Evolutionary conservation across 1,140 invertebrate genomes (phyloP).

Genomic region (Eumeta japonica): DNA sequence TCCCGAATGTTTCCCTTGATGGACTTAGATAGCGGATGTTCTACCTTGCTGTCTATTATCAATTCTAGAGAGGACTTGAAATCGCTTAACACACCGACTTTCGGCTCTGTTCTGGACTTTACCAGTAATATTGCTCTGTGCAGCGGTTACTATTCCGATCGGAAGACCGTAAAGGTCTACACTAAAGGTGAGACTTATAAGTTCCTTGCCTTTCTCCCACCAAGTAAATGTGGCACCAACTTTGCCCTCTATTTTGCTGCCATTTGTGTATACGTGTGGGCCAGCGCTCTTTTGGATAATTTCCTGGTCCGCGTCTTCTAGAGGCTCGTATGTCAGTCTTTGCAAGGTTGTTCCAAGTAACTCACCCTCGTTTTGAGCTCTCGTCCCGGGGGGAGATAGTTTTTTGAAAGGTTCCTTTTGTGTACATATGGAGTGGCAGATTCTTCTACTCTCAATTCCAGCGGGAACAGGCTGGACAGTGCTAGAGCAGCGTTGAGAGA

Average conservation of each 20-base stretch:
- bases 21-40: too few species aligned
- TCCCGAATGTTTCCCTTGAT: too few species aligned
- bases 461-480: too few species aligned
- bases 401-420: background rate
- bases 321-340: background rate
- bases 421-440: background rate
- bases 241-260: constrained; percentile 5
- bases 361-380: too few species aligned
- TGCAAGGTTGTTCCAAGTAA: too few species aligned
- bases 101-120: too few species aligned
- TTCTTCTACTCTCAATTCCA: background rate
- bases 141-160: background rate
- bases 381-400: background rate
- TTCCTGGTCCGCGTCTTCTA: too few species aligned
- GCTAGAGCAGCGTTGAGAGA: background rate
- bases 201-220: too few species aligned
- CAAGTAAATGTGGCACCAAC: background rate
- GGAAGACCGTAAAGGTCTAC: background rate
- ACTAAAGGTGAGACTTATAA: background rate
- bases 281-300: background rate
- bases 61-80: too few species aligned
- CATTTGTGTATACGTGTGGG: constrained; percentile 2
- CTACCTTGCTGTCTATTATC: too few species aligned
- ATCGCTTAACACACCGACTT: too few species aligned
- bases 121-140: too few species aligned